Evolutionary conservation across 2,888 invertebrate genomes (phyloP), one percentile per base, ranked within the genome.

Genomic region (Mythimna albipuncta): DNA sequence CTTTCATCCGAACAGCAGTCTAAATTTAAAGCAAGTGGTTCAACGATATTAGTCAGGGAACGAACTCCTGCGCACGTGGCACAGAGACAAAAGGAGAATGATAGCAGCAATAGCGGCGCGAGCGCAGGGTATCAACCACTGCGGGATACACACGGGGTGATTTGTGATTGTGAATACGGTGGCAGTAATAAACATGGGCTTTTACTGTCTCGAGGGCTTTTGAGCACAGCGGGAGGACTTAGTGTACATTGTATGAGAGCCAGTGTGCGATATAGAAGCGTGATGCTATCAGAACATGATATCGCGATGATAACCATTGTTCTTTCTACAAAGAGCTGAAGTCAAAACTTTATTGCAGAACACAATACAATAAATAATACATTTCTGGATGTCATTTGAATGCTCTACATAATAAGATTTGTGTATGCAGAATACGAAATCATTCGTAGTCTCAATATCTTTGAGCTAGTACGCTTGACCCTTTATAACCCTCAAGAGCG

Each of bases 31-130:
- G 80, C 81, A 58, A 77, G 73, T 72, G 69, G 69, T 72, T 64
- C 50, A 52, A 4, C 13, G 61, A 69, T 73, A 83, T 85, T 79
- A 72, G 83, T 79, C 79, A 72, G 67, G 6, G 57, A 72, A 69
- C 64, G 38, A 78, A 83, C 69, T 70, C 69, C 19, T 38, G 79
- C 78, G 75, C 86, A 82, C 80, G 83, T 80, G 86, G 78, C 76
- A 69, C 59, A 78, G 78, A 82, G 82, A 88, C 88, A 88, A 88
- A 86, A 84, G 85, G 74, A 75, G 62, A 77, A 79, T 72, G 84
- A 88, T 86, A 81, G 77, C 66, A 66, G 79, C 62, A 79, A 79
- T 76, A 72, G 72, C 65, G 47, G 73, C 75, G 74, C 76, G 44
- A 67, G 79, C 81, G 77, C 83, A 70, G 65, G 66, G 55, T 47